Evolutionary conservation across 2,797 vertebrate genomes (phyloP).

Genomic region (Zenarchopterus dispar): DNA sequence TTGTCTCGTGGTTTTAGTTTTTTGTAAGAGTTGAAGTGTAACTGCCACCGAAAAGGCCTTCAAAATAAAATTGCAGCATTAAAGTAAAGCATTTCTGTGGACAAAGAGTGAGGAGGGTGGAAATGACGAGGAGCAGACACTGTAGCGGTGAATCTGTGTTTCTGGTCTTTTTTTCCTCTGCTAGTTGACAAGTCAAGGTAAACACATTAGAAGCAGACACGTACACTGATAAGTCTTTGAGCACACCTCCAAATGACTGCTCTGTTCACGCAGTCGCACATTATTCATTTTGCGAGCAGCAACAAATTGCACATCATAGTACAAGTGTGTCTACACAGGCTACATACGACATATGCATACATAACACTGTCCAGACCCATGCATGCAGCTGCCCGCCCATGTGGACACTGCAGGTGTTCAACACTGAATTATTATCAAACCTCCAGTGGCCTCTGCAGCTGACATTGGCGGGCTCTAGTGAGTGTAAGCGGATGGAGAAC

Average conservation of each 20-base stretch:
- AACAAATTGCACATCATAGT: conserved; percentile 19
- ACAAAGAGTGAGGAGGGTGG: background rate
- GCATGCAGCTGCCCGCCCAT: conserved; percentile 51
- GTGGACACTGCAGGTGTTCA: conserved; percentile 76
- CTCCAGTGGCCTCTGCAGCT: conserved; percentile 57
- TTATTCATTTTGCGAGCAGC: conserved; percentile 22
- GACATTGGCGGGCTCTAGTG: conserved; percentile 41
- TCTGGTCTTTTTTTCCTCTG: conserved; percentile 16
- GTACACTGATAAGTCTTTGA: background rate
- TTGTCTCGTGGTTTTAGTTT: conserved; percentile 42
- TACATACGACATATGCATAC: conserved; percentile 21
- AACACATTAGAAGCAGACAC: conserved; percentile 30
- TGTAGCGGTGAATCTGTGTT: conserved; percentile 5
- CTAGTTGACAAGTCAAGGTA: conserved; percentile 44
- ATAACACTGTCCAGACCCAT: conserved; percentile 61
- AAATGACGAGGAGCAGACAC: conserved; percentile 17
- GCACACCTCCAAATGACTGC: conserved; percentile 11
- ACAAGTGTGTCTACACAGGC: background rate
- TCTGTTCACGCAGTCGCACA: background rate
- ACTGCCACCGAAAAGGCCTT: conserved; percentile 4
- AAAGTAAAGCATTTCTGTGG: background rate
- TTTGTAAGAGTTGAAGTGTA: conserved; percentile 11
- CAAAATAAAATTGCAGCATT: conserved; percentile 24
- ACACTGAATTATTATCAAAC: conserved; percentile 56
- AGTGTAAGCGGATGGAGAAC: conserved; percentile 32